Evolutionary conservation across 2,888 invertebrate genomes (phyloP).

Genomic region (Ophonus ardosiacus): DNA sequence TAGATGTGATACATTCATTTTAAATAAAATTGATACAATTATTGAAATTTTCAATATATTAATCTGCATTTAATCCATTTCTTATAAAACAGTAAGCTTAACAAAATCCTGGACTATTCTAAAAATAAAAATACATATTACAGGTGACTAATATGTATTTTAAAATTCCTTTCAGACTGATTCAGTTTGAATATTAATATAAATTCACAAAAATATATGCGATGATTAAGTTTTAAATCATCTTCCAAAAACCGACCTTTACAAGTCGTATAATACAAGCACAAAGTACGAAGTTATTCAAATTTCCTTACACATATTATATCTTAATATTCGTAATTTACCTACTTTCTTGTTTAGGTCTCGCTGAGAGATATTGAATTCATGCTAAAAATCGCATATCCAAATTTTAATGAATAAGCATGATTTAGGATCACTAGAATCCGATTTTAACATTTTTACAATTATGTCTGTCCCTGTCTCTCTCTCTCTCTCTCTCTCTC

Average conservation of each 20-base stretch:
- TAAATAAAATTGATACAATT: not conserved
- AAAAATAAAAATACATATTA: slow-evolving; percentile 44
- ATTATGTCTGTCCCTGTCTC: too few relatives aligned
- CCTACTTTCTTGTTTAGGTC: too few relatives aligned
- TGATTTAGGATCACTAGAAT: too few relatives aligned
- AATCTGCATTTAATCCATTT: not conserved
- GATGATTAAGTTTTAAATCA: not conserved
- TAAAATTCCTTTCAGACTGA: slow-evolving; percentile 21
- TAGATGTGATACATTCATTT: not conserved
- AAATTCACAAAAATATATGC: slow-evolving; percentile 1
- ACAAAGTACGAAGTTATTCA: not conserved
- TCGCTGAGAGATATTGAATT: too few relatives aligned
- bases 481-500: too few relatives aligned
- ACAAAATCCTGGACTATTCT: slow-evolving; percentile 29
- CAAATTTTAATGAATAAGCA: too few relatives aligned
- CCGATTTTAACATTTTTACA: too few relatives aligned
- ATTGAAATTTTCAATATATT: not conserved
- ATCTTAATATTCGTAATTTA: not conserved
- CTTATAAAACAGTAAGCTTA: slow-evolving; percentile 36
- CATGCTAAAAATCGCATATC: too few relatives aligned
- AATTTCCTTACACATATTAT: not conserved
- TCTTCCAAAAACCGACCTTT: not conserved
- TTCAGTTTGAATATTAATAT: slow-evolving; percentile 3
- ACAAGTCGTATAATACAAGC: not conserved
- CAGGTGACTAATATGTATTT: slow-evolving; percentile 37